Evolutionary conservation across 2,113 vertebrate genomes (phyloP), one percentile per base, ranked within the genome.

Genomic region (Pachyramphus minor): DNA sequence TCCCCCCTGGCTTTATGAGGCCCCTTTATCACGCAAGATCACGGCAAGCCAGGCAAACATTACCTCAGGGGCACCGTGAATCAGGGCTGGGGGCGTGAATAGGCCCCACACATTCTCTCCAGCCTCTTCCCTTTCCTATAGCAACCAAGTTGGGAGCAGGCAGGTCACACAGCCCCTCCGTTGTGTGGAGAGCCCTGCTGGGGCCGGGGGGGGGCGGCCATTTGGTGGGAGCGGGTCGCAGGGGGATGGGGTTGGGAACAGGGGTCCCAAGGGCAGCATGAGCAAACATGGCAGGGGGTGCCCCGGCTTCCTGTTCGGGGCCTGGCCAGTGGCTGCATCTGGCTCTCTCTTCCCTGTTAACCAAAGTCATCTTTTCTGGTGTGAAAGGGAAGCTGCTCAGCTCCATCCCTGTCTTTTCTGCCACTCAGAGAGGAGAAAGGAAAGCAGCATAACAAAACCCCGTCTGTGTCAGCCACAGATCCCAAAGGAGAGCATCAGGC

Each of bases 51-150:
- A 1, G 95, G 95, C 97, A 97, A 97, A 97, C 97, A 97, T 97
- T 96, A 97, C 96, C 96, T 97, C 97, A 96, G 95, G 97, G 93
- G 89, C 64, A 24, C 94, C 86, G 55, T 90, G 96, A 97, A 97
- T 96, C 88, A 9, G 94, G 95, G 81, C 80, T 79, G 83, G 88
- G 95, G 95, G 94, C 14, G 64, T 97, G 96, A 97, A 97, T 97
- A 95, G 97, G 88, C 74, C 95, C 95, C 94, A 95, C 74, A 77
- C 97, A 97, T 97, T 97, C 97, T 88, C 97, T 95, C 81, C 94
- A 87, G 96, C 71, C 50, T 93, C 81, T 84, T 94, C 86, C 90
- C 93, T 97, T 97, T 97, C 97, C 97, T 97, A 97, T 97, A 97
- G 97, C 97, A 97, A 97, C 97, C 96, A 95, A 78, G 86, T 93